Base-by-base conservation (phyloP, 2,113 vertebrate genomes). In the Tretioscincus oriximinensis region DNA sequence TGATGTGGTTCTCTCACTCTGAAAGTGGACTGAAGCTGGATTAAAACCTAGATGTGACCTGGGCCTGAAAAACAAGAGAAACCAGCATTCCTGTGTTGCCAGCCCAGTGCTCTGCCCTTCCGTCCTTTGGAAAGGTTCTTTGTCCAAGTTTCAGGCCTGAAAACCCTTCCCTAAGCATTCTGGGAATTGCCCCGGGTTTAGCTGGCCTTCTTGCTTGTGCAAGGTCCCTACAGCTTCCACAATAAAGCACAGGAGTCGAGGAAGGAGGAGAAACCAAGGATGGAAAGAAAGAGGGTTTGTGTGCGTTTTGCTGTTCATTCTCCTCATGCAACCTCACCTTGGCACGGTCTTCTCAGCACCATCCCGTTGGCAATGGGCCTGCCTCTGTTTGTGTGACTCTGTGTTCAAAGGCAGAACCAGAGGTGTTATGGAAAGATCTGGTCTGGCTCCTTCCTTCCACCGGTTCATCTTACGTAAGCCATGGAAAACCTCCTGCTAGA, bases 121-220 rank as follows among this genome's bases (percentile, higher is more conserved):
- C 28, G 8, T 47, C 47, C 58, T 14, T 76, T 45, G 60, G 74
- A 64, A 63, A 76, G 61, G 11, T 41, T 51, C 21, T 47, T 47
- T 10, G 41, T 54, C 9, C 58, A 7, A 20, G 7, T 64, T 2
- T 31, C 28, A 9, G 26, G 21, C 29, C 28, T 81, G 21, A 49
- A 49, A 31, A 14, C 41, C 45, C 9, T n/a, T 66, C 31, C 41
- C 2, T 54, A 31, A 51, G 49, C 61, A 14, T 73, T n/a, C 24
- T 24, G 31, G 28, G 70, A 73, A 84, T 85, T 88, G 31, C 80
- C 54, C 69, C 58, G 73, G 67, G 73, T 81, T 80, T 76, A 65
- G 76, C 81, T 60, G 78, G 35, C 24, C 78, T 86, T 69, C 73
- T 66, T 72, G 26, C 45, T 31, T 79, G 82, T 77, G 72, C 66